These are phyloP conservation scores for Bucco capensis DNA, from an alignment of 2,113 vertebrate genomes.

Conservation along the genomic window DNA sequence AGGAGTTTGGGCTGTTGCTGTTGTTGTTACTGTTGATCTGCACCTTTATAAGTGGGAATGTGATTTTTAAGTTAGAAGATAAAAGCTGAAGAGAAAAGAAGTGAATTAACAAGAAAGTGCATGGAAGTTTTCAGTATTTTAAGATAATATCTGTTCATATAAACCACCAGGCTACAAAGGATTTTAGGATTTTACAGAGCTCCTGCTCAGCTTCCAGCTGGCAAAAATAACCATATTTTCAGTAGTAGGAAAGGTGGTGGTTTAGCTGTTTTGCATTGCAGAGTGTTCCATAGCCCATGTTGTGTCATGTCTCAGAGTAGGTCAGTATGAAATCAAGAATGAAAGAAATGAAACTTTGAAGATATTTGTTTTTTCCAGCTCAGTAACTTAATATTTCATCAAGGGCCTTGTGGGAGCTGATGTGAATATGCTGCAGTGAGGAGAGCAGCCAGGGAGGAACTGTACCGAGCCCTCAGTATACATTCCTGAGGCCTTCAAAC, in stretches of 20 bases:
- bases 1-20: background rate
- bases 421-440: conserved; percentile 38
- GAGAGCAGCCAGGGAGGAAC: conserved; percentile 51
- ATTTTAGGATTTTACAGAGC: conserved; percentile 12
- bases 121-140: conserved; percentile 30
- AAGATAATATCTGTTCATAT: conserved; percentile 39
- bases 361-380: conserved; percentile 61
- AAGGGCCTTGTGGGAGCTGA: conserved; percentile 35
- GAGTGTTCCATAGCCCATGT: conserved; percentile 44
- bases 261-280: conserved; percentile 43
- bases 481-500: conserved; percentile 58
- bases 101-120: background rate
- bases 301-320: conserved; percentile 57
- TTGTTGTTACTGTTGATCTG: background rate
- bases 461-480: conserved; percentile 50
- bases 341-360: conserved; percentile 62
- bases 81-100: background rate
- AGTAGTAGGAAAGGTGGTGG: conserved; percentile 46
- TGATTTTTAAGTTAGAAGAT: background rate
- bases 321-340: conserved; percentile 60
- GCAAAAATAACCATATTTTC: conserved; percentile 12
- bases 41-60: background rate
- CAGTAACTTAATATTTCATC: conserved; percentile 60
- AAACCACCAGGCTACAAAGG: conserved; percentile 41
- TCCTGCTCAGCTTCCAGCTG: conserved; percentile 51